These are phyloP conservation scores for Micromussa lordhowensis DNA, from an alignment of 92 coral and sea anemone species.

Conservation along the genomic window DNA sequence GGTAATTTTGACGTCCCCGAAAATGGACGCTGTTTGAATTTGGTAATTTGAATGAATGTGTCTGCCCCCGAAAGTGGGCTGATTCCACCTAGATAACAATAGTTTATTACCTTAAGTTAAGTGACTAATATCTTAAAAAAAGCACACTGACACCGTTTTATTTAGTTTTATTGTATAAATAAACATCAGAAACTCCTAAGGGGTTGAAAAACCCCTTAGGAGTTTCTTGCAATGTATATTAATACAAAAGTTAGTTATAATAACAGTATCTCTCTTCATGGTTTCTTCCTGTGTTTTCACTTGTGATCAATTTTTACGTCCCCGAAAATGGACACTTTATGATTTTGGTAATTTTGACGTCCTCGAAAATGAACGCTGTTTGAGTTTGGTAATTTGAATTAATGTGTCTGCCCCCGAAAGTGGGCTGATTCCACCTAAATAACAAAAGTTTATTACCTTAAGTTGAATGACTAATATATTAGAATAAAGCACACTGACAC, in stretches of 20 bases:
- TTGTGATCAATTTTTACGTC: too few species aligned
- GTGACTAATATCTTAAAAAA: background rate
- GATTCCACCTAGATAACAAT: background rate
- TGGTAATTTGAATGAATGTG: too few species aligned
- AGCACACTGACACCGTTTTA: background rate
- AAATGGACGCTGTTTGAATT: background rate
- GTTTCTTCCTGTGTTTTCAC: background rate
- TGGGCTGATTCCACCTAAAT: background rate
- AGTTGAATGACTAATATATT: too few species aligned
- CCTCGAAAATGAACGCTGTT: background rate
- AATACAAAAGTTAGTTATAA: background rate
- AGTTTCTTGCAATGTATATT: too few species aligned
- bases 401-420: background rate
- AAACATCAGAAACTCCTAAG: too few species aligned
- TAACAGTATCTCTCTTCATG: background rate
- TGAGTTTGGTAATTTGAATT: background rate
- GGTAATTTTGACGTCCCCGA: too few species aligned
- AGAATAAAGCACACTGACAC: background rate
- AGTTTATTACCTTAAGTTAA: background rate
- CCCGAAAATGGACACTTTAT: too few species aligned
- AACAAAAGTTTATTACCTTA: background rate
- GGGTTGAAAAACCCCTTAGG: too few species aligned
- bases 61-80: background rate
- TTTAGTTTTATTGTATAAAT: background rate
- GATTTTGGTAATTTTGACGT: too few species aligned